Evolutionary conservation across 2,888 invertebrate species (phyloP), one percentile per base, ranked within the genome.

Genomic region (Drosophila basisetae): DNA sequence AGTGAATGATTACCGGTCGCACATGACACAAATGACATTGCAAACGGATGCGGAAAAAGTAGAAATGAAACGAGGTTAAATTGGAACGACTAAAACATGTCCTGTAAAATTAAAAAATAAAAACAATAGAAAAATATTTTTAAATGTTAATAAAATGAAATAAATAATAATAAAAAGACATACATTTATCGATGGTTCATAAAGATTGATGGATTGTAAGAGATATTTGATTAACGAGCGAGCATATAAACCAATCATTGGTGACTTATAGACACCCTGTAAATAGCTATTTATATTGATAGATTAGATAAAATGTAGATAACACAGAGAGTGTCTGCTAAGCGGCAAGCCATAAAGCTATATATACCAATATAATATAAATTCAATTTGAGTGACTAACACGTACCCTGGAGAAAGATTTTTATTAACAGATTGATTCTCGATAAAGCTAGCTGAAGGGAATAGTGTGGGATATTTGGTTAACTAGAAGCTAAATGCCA

Each of bases 31-130:
- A 86, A 86, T 86, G 87, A 86, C 84, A 89, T 82, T 81, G 87
- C 87, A 89, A 87, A 82, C 84, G 89, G 87, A 85, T 85, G 87
- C 87, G 87, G 84, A 87, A 89, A 85, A 86, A 74, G 66, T 72
- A 13, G 33, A 58, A 65, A 47, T 49, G 22, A 64, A 65, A 4
- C 22, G n/a, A 30, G 41, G 13, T 30, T n/a, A 39, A 35, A 52
- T 22, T 25, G 31, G 30, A 28, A 39, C 37, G 53, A 69, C 39
- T 30, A 13, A 28, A 16, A 60, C 22, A 70, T 70, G 5, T 54
- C 54, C 53, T 60, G n/a, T 25, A 41, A 9, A 63, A 7, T 6
- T n/a, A 0, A 4, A n/a, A 18, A n/a, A 5, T 5, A 9, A 1
- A 22, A 16, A 16, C 2, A 25, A 25, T 2, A 47, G 2, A 1